Percentiles rank a stretch among this genome's conserved stretches.
Conservation (phyloP, 2,888 invertebrate species). For the Lithophane ornitopus region DNA sequence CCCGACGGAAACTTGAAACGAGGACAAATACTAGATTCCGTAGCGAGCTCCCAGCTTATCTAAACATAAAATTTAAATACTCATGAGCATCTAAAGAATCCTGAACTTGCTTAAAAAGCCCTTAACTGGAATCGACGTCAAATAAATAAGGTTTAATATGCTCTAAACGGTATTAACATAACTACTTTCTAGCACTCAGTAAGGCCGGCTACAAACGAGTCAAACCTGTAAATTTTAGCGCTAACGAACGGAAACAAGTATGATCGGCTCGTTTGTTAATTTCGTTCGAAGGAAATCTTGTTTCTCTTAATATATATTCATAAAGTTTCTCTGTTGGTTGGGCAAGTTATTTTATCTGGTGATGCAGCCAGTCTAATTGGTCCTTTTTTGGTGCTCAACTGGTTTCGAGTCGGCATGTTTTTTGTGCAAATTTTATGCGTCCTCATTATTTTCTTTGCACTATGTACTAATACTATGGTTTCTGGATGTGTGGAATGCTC, state of each 20-base stretch:
- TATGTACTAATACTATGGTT: neutral
- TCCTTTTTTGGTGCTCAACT: slow-evolving; percentile 5
- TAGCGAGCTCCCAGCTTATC: neutral
- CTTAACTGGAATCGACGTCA: neutral
- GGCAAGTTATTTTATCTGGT: slow-evolving; percentile 6
- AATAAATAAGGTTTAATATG: slow-evolving; percentile 33
- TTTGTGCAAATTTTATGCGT: no score
- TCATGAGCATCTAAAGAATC: no score
- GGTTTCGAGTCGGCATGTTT: neutral
- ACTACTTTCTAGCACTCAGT: slow-evolving; percentile 55
- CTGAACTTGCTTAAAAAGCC: neutral
- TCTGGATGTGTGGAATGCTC: neutral
- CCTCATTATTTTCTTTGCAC: neutral
- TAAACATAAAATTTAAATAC: no score
- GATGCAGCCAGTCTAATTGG: neutral
- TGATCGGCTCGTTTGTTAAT: slow-evolving; percentile 28
- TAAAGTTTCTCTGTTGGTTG: slow-evolving; percentile 39
- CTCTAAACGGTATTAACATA: slow-evolving; percentile 49
- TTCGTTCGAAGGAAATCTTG: slow-evolving; percentile 49
- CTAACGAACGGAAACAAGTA: slow-evolving; percentile 39
- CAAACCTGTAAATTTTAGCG: slow-evolving; percentile 47
- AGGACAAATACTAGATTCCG: slow-evolving; percentile 22
- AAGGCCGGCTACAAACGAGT: slow-evolving; percentile 43
- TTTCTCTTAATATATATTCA: slow-evolving; percentile 34
- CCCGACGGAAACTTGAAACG: neutral